Evolutionary conservation across 2,113 vertebrate genomes (phyloP).

Genomic region (Perognathus longimembris): DNA sequence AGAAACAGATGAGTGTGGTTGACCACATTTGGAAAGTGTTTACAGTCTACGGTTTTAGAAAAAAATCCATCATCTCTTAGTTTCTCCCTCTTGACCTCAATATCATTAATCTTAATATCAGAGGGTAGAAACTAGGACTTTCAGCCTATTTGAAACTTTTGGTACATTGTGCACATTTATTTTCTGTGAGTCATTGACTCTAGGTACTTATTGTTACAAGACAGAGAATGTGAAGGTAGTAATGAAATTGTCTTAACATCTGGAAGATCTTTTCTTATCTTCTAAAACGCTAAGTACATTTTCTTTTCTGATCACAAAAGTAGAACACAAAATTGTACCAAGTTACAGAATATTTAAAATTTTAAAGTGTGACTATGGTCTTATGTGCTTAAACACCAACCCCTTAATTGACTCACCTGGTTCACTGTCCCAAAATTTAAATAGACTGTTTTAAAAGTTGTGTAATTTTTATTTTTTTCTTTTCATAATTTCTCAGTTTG

Average conservation of each 20-base stretch:
- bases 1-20: neutral
- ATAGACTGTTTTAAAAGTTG: neutral
- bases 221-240: neutral
- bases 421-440: neutral
- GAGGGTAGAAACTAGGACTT: neutral
- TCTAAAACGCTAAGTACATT: conserved; percentile 13
- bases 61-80: neutral
- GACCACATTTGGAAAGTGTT: neutral
- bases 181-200: conserved; percentile 36
- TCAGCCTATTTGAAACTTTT: neutral
- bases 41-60: neutral
- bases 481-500: neutral
- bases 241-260: neutral
- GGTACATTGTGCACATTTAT: neutral
- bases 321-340: neutral
- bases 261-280: conserved; percentile 17
- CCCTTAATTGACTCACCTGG: neutral
- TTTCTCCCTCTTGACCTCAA: neutral
- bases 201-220: conserved; percentile 1
- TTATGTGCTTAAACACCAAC: conserved; percentile 17
- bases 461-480: neutral
- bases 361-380: neutral
- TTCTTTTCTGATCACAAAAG: conserved; percentile 25
- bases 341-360: conserved; percentile 37
- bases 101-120: neutral